Evolutionary conservation across 2,888 invertebrate species (phyloP).

Genomic region (Strigamia maritima): DNA sequence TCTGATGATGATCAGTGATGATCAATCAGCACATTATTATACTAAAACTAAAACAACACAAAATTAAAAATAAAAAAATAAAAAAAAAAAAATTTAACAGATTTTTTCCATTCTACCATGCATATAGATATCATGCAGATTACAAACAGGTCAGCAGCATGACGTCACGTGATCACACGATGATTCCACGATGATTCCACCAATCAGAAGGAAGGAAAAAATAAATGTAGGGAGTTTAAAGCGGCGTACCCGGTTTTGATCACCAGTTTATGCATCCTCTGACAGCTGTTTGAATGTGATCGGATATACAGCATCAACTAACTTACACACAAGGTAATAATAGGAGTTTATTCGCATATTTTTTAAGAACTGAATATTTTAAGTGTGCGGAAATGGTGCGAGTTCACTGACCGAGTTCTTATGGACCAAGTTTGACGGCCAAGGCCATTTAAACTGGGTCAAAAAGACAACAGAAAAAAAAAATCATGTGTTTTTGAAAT

Average conservation of each 20-base stretch:
- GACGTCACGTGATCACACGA: not conserved
- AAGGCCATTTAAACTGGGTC: not conserved
- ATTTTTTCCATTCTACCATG: too few relatives aligned
- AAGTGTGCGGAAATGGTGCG: not conserved
- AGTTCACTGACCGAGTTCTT: not conserved
- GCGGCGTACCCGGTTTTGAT: not conserved
- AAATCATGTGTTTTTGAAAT: too few relatives aligned
- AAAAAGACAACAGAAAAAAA: not conserved
- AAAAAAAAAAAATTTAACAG: too few relatives aligned
- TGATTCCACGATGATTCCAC: not conserved
- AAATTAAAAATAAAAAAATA: too few relatives aligned
- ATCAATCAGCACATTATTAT: too few relatives aligned
- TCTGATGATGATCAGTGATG: too few relatives aligned
- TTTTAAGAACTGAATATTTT: not conserved
- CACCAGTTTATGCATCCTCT: not conserved
- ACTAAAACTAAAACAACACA: too few relatives aligned
- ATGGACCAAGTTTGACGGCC: not conserved
- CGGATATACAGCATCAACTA: not conserved
- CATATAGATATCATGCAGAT: too few relatives aligned
- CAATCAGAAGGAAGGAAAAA: not conserved
- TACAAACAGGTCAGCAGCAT: too few relatives aligned
- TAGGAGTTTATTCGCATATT: not conserved
- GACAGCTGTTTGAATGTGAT: not conserved
- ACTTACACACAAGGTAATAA: not conserved
- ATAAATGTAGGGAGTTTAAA: not conserved